Evolutionary conservation across 2,888 invertebrate species (phyloP).

Genomic region (Miltochrista miniata): DNA sequence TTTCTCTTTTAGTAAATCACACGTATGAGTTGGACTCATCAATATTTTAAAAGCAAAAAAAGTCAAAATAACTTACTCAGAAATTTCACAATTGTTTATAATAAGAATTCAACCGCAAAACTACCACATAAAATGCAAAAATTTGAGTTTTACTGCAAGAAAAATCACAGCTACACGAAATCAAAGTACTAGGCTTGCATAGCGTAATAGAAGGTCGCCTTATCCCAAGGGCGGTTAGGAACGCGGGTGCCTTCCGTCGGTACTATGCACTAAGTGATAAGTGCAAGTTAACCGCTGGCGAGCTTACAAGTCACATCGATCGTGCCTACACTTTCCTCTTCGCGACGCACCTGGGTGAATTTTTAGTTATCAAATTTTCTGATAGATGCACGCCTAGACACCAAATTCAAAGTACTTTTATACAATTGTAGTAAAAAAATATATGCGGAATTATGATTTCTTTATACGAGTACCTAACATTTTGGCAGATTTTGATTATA

Average conservation of each 20-base stretch:
- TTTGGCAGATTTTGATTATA: too few relatives aligned
- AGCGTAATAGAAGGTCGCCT: constrained; percentile 33
- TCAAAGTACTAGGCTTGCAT: constrained; percentile 49
- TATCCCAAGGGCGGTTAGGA: constrained; percentile 39
- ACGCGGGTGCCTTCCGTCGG: constrained; percentile 59
- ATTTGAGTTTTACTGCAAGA: constrained; percentile 16
- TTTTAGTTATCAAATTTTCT: too few relatives aligned
- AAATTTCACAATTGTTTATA: constrained; percentile 58
- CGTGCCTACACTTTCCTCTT: constrained; percentile 59
- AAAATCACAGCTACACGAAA: constrained; percentile 1
- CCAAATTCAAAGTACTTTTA: too few relatives aligned
- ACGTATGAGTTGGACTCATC: too few relatives aligned
- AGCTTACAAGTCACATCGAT: constrained; percentile 63
- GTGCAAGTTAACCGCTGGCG: constrained; percentile 59
- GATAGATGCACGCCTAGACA: too few relatives aligned
- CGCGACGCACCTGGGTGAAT: constrained; percentile 30
- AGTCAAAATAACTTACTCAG: constrained; percentile 45
- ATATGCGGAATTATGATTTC: too few relatives aligned
- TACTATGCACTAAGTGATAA: constrained; percentile 72
- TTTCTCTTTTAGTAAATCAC: too few relatives aligned
- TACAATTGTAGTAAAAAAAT: too few relatives aligned
- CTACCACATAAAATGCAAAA: constrained; percentile 6
- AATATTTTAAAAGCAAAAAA: too few relatives aligned
- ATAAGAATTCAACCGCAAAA: constrained; percentile 51
- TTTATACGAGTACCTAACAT: too few relatives aligned